Conservation (phyloP, 2,113 vertebrate species). For the Phalacrocorax carbo region DNA sequence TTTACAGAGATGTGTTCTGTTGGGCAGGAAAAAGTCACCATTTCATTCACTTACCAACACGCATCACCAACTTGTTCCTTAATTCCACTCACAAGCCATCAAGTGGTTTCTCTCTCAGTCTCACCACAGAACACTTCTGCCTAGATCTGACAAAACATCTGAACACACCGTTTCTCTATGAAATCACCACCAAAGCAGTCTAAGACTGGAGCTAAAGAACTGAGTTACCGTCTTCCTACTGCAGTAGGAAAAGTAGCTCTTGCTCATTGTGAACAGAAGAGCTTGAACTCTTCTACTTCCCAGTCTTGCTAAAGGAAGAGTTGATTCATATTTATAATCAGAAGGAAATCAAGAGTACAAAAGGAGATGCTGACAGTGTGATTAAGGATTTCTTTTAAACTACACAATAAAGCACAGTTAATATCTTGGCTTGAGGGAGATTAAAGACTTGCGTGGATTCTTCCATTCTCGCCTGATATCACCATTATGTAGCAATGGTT, state of each 20-base stretch:
- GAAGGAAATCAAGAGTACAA: not conserved
- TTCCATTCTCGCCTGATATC: not conserved
- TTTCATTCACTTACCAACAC: rapidly evolving
- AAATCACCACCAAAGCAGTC: not conserved
- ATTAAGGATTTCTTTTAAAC: not conserved
- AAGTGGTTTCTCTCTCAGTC: not conserved
- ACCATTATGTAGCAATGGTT: not conserved
- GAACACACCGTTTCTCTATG: not conserved
- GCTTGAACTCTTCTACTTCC: not conserved
- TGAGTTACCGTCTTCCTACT: not conserved
- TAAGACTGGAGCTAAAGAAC: not conserved
- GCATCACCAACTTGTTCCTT: not conserved
- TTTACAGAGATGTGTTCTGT: no score
- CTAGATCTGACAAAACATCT: not conserved
- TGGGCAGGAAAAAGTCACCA: not conserved
- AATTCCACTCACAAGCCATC: rapidly evolving
- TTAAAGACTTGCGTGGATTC: not conserved
- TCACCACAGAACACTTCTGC: not conserved
- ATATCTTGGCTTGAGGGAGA: not conserved
- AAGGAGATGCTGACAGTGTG: not conserved
- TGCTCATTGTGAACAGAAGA: not conserved
- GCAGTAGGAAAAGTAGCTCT: not conserved
- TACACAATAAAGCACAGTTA: not conserved
- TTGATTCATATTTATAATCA: not conserved
- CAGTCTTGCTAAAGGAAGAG: not conserved